Conservation (phyloP, 1,140 invertebrate genomes). For the Scaptomyza graminum region DNA sequence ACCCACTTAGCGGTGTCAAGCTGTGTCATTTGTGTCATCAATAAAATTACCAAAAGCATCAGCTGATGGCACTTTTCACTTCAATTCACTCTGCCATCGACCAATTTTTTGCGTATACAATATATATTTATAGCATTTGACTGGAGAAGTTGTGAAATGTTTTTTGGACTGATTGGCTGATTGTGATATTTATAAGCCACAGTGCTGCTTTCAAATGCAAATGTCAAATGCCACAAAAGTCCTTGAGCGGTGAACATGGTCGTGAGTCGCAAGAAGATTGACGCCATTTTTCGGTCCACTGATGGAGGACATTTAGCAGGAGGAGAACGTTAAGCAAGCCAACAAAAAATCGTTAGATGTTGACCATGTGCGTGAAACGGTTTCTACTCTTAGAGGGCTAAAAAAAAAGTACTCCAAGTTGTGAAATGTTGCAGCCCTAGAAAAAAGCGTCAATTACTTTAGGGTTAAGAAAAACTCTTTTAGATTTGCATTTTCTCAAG, state of each 20-base stretch:
- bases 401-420: conserved; percentile 21
- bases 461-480: conserved; percentile 1
- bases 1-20: conserved; percentile 22
- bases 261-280: not conserved
- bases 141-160: conserved; percentile 18
- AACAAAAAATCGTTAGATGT: conserved; percentile 68
- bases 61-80: conserved; percentile 9
- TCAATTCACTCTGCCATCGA: not conserved
- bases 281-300: conserved; percentile 24
- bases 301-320: conserved; percentile 23
- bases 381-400: conserved; percentile 23
- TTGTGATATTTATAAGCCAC: conserved; percentile 48
- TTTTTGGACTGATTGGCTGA: conserved; percentile 23
- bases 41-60: conserved; percentile 36
- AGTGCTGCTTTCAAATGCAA: conserved; percentile 55
- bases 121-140: conserved; percentile 34
- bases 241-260: conserved; percentile 42
- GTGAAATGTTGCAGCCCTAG: not conserved
- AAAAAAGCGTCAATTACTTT: not conserved
- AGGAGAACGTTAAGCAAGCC: conserved; percentile 1
- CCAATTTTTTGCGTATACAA: not conserved
- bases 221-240: conserved; percentile 53
- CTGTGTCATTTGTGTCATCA: conserved; percentile 34
- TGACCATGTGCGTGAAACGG: conserved; percentile 32
- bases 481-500: conserved; percentile 46